A percentile compares a stretch with the other conserved stretches of the same genome.
Evolutionary conservation across 2,888 invertebrate species (phyloP).

Genomic region (Coelinius sp.): DNA sequence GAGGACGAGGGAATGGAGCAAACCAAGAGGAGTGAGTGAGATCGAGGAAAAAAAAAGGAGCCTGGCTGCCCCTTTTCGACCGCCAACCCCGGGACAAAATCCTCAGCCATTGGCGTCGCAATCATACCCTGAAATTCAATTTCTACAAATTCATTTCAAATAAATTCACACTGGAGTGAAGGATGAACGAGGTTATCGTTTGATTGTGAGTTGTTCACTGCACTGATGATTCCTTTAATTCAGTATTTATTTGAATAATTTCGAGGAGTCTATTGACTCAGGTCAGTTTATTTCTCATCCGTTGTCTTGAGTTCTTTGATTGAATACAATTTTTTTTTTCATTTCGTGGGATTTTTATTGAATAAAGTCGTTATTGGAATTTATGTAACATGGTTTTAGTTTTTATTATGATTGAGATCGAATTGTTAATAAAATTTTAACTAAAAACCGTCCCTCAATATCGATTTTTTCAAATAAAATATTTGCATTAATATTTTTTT

Average conservation of each 20-base stretch:
- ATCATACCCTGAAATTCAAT: slow-evolving; percentile 12
- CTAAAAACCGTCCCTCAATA: no score
- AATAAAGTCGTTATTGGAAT: no score
- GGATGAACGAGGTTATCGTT: background rate
- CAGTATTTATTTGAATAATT: background rate
- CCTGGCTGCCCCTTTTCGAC: slow-evolving; percentile 24
- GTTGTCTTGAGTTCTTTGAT: background rate
- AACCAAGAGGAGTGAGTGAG: background rate
- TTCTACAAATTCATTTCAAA: background rate
- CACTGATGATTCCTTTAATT: background rate
- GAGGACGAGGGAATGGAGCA: no score
- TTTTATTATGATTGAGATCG: no score
- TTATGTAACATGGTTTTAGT: no score
- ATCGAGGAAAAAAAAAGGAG: slow-evolving; percentile 28
- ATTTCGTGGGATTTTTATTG: background rate
- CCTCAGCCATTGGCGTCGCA: slow-evolving; percentile 37
- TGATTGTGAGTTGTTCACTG: no score
- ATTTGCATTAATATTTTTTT: no score
- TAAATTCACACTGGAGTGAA: background rate
- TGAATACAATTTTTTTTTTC: background rate
- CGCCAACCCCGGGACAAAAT: slow-evolving; percentile 24
- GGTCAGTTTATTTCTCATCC: background rate
- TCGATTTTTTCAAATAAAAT: no score
- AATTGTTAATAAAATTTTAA: no score
- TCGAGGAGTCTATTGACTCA: background rate